Conservation (phyloP, 2,113 vertebrate genomes). For the Proteles cristata region DNA sequence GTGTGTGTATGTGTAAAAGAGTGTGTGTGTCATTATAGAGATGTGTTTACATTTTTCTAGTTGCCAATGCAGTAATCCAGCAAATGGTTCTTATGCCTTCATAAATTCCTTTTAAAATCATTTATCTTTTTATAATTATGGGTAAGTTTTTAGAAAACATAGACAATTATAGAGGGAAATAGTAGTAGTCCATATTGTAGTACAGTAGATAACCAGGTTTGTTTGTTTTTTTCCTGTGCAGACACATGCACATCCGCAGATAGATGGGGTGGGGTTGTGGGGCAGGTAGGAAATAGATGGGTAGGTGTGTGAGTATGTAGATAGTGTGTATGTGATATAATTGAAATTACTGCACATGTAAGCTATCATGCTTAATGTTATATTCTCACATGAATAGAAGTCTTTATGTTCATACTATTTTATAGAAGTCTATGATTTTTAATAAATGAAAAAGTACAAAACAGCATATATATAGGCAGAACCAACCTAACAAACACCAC, state of each 20-base stretch:
- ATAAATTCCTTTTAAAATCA: background rate
- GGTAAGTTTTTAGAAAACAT: background rate
- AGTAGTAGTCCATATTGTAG: background rate
- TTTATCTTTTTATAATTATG: background rate
- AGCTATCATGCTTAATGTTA: background rate
- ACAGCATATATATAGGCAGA: background rate
- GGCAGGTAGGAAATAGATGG: background rate
- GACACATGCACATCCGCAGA: background rate
- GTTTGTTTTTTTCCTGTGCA: background rate
- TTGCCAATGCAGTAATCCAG: background rate
- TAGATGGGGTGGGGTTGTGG: background rate
- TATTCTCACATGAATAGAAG: background rate
- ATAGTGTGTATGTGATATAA: background rate
- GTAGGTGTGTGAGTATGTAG: background rate
- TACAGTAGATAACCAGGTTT: background rate
- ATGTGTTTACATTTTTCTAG: background rate
- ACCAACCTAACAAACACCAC: background rate
- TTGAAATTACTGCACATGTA: background rate
- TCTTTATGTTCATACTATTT: background rate
- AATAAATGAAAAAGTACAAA: background rate
- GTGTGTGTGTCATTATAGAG: background rate
- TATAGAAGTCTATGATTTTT: slow-evolving; percentile 8
- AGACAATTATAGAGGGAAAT: background rate
- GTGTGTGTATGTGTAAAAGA: fast-evolving
- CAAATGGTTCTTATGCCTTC: background rate